Base-by-base conservation (phyloP, 2,113 vertebrate species). In the Corythoichthys haematopterus region DNA sequence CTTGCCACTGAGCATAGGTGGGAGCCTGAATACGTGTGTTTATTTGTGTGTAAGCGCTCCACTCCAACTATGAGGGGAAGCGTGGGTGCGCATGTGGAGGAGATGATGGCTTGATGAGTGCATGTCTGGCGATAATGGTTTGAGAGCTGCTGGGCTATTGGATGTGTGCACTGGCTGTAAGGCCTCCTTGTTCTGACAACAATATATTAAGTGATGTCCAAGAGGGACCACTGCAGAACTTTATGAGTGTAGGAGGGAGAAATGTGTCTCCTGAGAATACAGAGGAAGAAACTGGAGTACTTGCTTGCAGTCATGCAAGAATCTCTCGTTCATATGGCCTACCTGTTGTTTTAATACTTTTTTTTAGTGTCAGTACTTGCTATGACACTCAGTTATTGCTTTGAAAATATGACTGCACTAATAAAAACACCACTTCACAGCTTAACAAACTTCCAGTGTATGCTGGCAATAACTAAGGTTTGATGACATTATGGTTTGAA, bases 51-150 rank as follows among this genome's bases (percentile, higher is more conserved):
- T 62, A 45, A 43, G 10, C 48, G 36, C 50, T 52, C 48, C 64
- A 36, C 16, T 53, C 66, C 8, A 14, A n/a, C 59, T 37, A 38
- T 53, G 52, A 28, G 72, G 12, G 66, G 45, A 64, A 28, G 72
- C 50, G 69, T 69, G 75, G 60, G 67, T 37, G 73, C 68, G 66
- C 76, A 46, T 62, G 75, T 62, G 76, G 71, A 74, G 70, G 59
- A 70, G 75, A 75, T 83, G 83, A 90, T 86, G 84, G 78, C 80
- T 81, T 83, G 77, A 78, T 86, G 76, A 77, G 70, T n/a, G 83
- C 74, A 71, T 72, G 86, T 83, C 75, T 65, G 78, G 58, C 45
- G 65, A 72, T 84, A 81, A 85, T 68, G 75, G 74, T 63, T 57
- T 63, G 61, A 62, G 77, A 80, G 82, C 80, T 59, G 56, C 48